Conservation (phyloP, 2,888 invertebrate genomes). For the Metellina segmentata region DNA sequence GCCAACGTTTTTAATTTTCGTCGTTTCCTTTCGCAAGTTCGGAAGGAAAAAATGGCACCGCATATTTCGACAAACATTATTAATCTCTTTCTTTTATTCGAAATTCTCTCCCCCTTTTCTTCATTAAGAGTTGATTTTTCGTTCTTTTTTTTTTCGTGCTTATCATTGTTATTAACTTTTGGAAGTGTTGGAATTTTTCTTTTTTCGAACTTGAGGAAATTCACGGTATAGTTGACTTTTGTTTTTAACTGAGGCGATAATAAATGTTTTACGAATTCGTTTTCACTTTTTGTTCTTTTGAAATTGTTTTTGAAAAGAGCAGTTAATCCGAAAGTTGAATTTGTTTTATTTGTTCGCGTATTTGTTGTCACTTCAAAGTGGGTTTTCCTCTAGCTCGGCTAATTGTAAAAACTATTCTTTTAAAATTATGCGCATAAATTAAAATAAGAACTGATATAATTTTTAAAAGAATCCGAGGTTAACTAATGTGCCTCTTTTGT, state of each 20-base stretch:
- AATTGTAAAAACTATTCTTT: too few species aligned
- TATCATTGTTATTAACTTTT: slow-evolving; percentile 18
- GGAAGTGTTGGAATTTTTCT: slow-evolving; percentile 15
- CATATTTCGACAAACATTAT: slow-evolving; percentile 23
- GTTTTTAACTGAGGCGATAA: background rate
- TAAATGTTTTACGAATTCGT: background rate
- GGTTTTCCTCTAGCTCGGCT: background rate
- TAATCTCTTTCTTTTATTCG: slow-evolving; percentile 29
- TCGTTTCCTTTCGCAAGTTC: background rate
- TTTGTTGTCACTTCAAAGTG: background rate
- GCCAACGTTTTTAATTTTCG: background rate
- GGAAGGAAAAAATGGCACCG: background rate
- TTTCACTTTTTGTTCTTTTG: background rate
- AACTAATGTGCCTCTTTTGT: too few species aligned
- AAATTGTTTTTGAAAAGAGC: slow-evolving; percentile 1
- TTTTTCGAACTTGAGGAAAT: background rate
- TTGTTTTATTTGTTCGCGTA: background rate
- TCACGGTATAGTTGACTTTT: background rate
- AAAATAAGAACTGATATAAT: too few species aligned
- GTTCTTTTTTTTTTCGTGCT: background rate
- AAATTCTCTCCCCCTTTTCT: background rate
- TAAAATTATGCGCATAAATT: too few species aligned
- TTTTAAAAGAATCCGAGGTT: too few species aligned
- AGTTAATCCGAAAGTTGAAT: slow-evolving; percentile 9
- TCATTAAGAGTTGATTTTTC: background rate